Evolutionary conservation across 2,113 vertebrate species (phyloP).

Genomic region (Triplophysa siluroides): DNA sequence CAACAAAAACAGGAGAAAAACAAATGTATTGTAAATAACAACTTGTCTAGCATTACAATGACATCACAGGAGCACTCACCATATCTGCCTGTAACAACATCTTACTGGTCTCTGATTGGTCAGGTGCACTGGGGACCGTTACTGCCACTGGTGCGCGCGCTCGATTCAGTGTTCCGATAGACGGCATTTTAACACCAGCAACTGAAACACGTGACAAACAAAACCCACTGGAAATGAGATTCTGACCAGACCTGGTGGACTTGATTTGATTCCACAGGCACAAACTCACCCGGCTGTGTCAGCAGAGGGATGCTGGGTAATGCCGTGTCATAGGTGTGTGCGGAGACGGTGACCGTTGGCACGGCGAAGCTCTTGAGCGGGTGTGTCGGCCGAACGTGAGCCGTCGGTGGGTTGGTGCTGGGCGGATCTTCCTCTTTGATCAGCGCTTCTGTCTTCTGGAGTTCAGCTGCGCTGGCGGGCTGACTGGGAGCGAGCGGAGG

Average conservation of each 20-base stretch:
- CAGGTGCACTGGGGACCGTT: conserved; percentile 91
- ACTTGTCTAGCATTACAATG: neutral
- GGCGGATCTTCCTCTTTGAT: conserved; percentile 83
- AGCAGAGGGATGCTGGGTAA: conserved; percentile 90
- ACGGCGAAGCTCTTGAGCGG: conserved; percentile 96
- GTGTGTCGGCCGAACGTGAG: conserved; percentile 88
- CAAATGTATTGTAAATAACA: neutral
- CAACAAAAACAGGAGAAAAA: neutral
- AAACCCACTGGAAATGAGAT: neutral
- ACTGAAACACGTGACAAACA: conserved; percentile 65
- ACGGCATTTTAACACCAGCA: conserved; percentile 88
- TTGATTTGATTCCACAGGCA: too few relatives aligned
- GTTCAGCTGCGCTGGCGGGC: conserved; percentile 81
- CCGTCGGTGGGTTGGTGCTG: conserved; percentile 81
- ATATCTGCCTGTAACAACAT: conserved; percentile 94
- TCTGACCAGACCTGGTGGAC: too few relatives aligned
- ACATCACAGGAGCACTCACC: conserved; percentile 76
- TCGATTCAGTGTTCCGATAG: conserved; percentile 90
- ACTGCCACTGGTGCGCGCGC: conserved; percentile 90
- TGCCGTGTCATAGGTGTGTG: conserved; percentile 77
- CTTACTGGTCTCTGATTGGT: conserved; percentile 88
- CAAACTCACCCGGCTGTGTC: conserved; percentile 78
- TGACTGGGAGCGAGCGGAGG: conserved; percentile 72
- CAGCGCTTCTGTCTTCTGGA: conserved; percentile 81
- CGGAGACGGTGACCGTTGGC: conserved; percentile 75